Conservation (phyloP, 2,113 vertebrate species). For the Hymenochirus boettgeri region DNA sequence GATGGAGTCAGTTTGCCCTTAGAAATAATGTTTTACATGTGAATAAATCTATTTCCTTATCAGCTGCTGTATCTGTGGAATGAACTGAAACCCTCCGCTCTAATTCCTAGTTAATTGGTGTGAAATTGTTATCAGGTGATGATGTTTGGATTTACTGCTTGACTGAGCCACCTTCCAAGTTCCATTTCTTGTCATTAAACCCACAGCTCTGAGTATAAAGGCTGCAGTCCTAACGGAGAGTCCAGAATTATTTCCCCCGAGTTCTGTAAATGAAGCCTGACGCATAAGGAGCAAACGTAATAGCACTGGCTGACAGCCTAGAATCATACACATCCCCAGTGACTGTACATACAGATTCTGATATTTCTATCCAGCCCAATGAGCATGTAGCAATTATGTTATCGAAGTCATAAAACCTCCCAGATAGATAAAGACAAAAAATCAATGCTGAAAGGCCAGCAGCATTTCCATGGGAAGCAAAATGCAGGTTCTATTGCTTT, state of each 20-base stretch:
- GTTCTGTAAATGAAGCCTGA: slow-evolving; percentile 49
- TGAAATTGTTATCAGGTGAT: slow-evolving; percentile 69
- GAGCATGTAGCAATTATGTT: too few species aligned
- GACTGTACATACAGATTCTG: too few species aligned
- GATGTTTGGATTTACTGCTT: slow-evolving; percentile 70
- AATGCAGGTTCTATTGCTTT: too few species aligned
- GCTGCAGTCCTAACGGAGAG: slow-evolving; percentile 51
- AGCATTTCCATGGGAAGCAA: too few species aligned
- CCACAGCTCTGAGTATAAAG: slow-evolving; percentile 51
- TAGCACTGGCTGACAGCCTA: not conserved
- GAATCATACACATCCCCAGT: too few species aligned
- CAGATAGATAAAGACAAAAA: too few species aligned
- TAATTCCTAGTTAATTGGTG: slow-evolving; percentile 67
- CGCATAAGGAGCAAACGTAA: not conserved
- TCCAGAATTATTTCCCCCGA: slow-evolving; percentile 63
- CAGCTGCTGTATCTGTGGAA: slow-evolving; percentile 51
- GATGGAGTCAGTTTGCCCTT: not conserved
- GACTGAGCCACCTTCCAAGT: slow-evolving; percentile 58
- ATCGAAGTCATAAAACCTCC: too few species aligned
- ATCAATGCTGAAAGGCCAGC: too few species aligned
- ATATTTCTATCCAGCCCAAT: too few species aligned
- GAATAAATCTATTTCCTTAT: slow-evolving; percentile 54
- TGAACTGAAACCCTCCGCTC: slow-evolving; percentile 54
- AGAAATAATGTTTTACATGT: not conserved
- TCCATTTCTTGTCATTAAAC: slow-evolving; percentile 62